Evolutionary conservation across 2,888 invertebrate genomes (phyloP).

Genomic region (Serripes groenlandicus): DNA sequence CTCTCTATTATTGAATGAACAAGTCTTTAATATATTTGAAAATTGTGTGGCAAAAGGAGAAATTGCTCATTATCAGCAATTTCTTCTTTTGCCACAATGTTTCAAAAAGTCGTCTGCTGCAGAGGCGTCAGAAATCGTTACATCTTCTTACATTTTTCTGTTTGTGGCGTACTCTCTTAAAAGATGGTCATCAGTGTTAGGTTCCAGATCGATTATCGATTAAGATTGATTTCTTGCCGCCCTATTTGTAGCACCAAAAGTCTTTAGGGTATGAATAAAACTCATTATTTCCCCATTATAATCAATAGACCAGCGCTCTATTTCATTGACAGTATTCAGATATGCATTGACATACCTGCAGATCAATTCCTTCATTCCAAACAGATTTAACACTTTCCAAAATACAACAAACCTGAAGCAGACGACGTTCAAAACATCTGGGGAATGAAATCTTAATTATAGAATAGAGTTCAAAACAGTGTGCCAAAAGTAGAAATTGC

Average conservation of each 20-base stretch:
- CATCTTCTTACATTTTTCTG: neutral
- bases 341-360: neutral
- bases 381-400: too few relatives aligned
- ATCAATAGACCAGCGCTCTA: slow-evolving; percentile 5
- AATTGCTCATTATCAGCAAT: neutral
- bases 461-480: too few relatives aligned
- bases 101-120: neutral
- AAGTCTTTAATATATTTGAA: neutral
- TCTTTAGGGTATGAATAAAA: slow-evolving; percentile 7
- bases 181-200: too few relatives aligned
- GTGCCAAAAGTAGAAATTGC: too few relatives aligned
- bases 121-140: neutral
- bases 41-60: neutral
- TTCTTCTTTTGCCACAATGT: neutral
- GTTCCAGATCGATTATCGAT: slow-evolving; percentile 21
- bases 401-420: too few relatives aligned
- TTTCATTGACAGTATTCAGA: neutral
- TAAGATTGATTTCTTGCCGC: slow-evolving; percentile 14
- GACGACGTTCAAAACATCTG: too few relatives aligned
- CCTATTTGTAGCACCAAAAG: slow-evolving; percentile 18
- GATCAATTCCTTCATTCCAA: too few relatives aligned
- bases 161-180: too few relatives aligned
- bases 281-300: slow-evolving; percentile 10
- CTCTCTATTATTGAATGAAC: too few relatives aligned
- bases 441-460: too few relatives aligned